These are phyloP conservation scores for Drosophila anomelani DNA, from an alignment of 2,888 invertebrate species.

Conservation along the genomic window DNA sequence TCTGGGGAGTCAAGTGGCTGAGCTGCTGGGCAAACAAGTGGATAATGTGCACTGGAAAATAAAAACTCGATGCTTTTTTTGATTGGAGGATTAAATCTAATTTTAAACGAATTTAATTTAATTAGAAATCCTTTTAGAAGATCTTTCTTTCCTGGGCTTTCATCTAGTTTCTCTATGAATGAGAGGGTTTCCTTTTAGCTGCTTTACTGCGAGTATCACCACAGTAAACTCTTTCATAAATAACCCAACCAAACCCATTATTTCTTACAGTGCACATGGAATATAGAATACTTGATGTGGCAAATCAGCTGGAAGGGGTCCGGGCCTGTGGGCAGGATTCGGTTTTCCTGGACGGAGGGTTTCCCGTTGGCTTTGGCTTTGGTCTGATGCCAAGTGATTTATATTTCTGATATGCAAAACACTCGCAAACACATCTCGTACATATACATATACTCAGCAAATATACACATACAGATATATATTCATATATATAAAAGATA, in stretches of 20 bases:
- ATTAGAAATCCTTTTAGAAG: not conserved
- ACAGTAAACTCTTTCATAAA: not conserved
- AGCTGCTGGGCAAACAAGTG: slow-evolving; percentile 45
- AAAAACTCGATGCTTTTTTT: not conserved
- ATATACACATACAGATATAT: slow-evolving; percentile 6
- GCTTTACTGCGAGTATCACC: no score
- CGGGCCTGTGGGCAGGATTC: slow-evolving; percentile 11
- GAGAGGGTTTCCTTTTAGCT: not conserved
- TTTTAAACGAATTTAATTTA: not conserved
- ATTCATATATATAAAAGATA: not conserved
- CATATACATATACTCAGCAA: slow-evolving; percentile 8
- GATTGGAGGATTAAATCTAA: no score
- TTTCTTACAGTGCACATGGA: not conserved
- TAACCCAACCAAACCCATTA: not conserved
- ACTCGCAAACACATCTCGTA: slow-evolving; percentile 50
- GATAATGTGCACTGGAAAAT: slow-evolving; percentile 22
- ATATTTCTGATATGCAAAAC: slow-evolving; percentile 81
- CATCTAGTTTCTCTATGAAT: no score
- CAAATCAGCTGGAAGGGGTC: slow-evolving; percentile 71
- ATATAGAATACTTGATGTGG: slow-evolving; percentile 25
- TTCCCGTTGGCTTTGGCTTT: slow-evolving; percentile 57
- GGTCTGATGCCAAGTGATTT: slow-evolving; percentile 80
- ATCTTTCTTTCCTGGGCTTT: not conserved
- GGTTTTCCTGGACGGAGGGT: slow-evolving; percentile 13
- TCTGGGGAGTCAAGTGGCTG: slow-evolving; percentile 44